Conservation (phyloP, 2,113 vertebrate genomes). For the Ivindomyrus marchei region DNA sequence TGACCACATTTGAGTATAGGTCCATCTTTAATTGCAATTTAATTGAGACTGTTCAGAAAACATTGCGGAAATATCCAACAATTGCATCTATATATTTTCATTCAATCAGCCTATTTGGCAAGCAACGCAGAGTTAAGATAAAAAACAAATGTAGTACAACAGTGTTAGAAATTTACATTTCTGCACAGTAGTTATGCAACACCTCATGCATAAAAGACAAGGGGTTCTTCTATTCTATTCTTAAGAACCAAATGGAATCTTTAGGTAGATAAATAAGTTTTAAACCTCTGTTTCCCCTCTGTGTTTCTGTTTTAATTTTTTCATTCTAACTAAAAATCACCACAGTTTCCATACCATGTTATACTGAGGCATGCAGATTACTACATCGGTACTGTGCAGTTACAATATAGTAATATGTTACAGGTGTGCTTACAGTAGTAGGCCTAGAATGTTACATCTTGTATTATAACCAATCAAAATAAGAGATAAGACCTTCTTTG, state of each 20-base stretch:
- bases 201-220: background rate
- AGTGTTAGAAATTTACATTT: background rate
- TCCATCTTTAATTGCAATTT: background rate
- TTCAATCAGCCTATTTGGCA: background rate
- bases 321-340: background rate
- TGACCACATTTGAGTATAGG: background rate
- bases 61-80: background rate
- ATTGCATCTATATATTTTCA: background rate
- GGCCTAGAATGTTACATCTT: background rate
- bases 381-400: background rate
- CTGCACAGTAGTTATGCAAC: background rate
- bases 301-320: background rate
- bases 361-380: background rate
- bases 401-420: background rate
- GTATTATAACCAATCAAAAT: background rate
- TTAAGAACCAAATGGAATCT: slow-evolving; percentile 62
- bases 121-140: background rate
- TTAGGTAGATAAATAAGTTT: slow-evolving; percentile 56
- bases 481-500: background rate
- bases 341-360: background rate
- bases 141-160: background rate
- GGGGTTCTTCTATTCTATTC: background rate
- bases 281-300: slow-evolving; percentile 36
- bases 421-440: background rate
- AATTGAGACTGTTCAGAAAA: background rate